phyloP scores from a whole-genome alignment of 2,888 invertebrate genomes.

The Fissipunctia ypsillon region DNA sequence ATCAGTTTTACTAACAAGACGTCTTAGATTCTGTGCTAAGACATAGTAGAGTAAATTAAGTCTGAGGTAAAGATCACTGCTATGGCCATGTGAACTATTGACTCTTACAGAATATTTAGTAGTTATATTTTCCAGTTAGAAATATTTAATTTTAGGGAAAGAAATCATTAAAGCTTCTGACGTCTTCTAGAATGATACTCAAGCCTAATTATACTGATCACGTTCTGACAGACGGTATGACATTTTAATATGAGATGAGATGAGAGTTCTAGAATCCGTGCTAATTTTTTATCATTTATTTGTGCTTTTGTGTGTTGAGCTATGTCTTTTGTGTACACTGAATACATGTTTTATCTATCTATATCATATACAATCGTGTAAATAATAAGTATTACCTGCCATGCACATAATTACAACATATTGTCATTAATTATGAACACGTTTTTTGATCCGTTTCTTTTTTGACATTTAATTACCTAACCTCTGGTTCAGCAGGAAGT shows the following conservation, averaged over 20 bases:
- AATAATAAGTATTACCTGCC: background rate
- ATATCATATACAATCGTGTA: too few species aligned
- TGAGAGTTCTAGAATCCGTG: background rate
- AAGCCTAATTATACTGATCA: background rate
- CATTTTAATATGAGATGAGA: background rate
- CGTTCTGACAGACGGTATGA: background rate
- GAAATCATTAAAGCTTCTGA: background rate
- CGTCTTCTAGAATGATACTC: background rate
- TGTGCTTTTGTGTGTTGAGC: too few species aligned
- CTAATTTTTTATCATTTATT: too few species aligned
- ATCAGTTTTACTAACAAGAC: constrained; percentile 14
- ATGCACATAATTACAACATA: background rate
- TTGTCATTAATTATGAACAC: background rate
- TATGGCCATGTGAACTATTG: constrained; percentile 36
- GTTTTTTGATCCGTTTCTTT: background rate
- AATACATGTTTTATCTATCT: too few species aligned
- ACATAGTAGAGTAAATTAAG: constrained; percentile 39
- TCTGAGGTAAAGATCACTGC: constrained; percentile 18
- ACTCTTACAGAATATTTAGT: background rate
- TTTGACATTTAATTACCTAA: background rate
- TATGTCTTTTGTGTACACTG: too few species aligned
- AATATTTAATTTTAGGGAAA: background rate
- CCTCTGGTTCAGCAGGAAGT: background rate
- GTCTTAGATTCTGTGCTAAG: constrained; percentile 27
- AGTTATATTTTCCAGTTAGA: background rate